Evolutionary conservation across 2,888 invertebrate species (phyloP).

Genomic region (Punctoribates punctum): DNA sequence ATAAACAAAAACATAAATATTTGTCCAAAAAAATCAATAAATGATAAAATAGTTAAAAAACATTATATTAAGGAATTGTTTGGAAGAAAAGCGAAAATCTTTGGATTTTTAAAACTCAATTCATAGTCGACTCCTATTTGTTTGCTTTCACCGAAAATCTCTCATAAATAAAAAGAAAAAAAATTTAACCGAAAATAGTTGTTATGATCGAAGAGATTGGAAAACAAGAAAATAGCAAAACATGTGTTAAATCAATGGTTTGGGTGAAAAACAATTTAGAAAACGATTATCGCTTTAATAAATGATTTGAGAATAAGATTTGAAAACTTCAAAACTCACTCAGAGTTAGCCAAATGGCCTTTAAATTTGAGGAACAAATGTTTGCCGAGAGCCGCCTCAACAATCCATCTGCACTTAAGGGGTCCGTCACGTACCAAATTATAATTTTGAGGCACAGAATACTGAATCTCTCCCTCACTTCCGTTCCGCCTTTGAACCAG

Average conservation of each 20-base stretch:
- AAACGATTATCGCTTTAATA: slow-evolving; percentile 31
- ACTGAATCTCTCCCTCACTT: slow-evolving; percentile 38
- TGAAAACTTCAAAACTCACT: slow-evolving; percentile 25
- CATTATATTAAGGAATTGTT: background rate
- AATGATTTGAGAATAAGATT: background rate
- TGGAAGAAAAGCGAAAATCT: background rate
- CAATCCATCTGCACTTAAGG: slow-evolving; percentile 49
- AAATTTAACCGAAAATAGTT: background rate
- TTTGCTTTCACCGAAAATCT: background rate
- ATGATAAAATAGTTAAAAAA: background rate
- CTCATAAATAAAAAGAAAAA: background rate
- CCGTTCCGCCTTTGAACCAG: slow-evolving; percentile 40
- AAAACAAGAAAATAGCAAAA: slow-evolving; percentile 17
- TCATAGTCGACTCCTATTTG: background rate
- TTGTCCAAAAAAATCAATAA: background rate
- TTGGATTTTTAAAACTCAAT: background rate
- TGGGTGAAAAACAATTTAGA: background rate
- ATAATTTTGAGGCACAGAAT: slow-evolving; percentile 39
- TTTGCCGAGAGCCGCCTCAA: slow-evolving; percentile 48
- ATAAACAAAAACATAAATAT: background rate
- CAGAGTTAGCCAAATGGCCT: slow-evolving; percentile 42
- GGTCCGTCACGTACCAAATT: slow-evolving; percentile 13
- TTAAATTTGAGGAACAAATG: slow-evolving; percentile 49
- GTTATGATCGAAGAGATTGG: background rate
- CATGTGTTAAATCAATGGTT: slow-evolving; percentile 20